Evolutionary conservation across 2,888 invertebrate genomes (phyloP).

Genomic region (Harpagoxenus sublaevis): DNA sequence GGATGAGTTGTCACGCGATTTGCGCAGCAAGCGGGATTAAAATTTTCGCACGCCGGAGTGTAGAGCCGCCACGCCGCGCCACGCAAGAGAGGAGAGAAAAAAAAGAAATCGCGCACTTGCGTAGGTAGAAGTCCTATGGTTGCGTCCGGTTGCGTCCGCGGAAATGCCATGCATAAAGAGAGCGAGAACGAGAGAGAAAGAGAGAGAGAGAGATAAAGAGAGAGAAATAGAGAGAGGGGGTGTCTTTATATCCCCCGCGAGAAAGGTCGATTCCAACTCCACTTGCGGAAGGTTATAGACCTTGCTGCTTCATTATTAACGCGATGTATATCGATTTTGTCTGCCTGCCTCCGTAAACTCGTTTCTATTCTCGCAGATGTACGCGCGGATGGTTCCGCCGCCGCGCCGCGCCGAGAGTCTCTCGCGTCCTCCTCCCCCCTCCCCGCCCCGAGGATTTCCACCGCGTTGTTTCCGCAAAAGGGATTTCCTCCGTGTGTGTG

Average conservation of each 20-base stretch:
- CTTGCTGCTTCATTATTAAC: slow-evolving; percentile 81
- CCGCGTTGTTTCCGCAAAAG: slow-evolving; percentile 22
- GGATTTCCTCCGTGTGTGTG: background rate
- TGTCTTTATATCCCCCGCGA: slow-evolving; percentile 61
- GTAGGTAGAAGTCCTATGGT: background rate
- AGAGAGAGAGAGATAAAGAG: background rate
- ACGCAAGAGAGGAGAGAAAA: background rate
- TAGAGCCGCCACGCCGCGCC: background rate
- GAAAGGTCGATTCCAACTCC: slow-evolving; percentile 61
- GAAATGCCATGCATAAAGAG: background rate
- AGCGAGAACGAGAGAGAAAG: too few species aligned
- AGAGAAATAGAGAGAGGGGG: background rate
- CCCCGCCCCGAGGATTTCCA: too few species aligned
- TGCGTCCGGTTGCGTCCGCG: background rate
- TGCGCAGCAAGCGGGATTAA: background rate
- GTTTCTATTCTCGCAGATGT: slow-evolving; percentile 69
- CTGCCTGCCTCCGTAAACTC: slow-evolving; percentile 78
- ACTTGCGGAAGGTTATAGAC: slow-evolving; percentile 80
- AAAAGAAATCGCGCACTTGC: background rate
- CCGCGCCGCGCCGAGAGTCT: background rate
- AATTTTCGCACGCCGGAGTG: slow-evolving; percentile 5
- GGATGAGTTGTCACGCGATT: background rate
- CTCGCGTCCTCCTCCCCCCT: too few species aligned
- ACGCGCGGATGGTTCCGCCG: background rate
- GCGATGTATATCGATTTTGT: slow-evolving; percentile 81